A percentile compares a stretch with the other conserved stretches of the same genome.
phyloP scores from a whole-genome alignment of 2,797 vertebrate genomes.

The Gallinago solitaria region DNA sequence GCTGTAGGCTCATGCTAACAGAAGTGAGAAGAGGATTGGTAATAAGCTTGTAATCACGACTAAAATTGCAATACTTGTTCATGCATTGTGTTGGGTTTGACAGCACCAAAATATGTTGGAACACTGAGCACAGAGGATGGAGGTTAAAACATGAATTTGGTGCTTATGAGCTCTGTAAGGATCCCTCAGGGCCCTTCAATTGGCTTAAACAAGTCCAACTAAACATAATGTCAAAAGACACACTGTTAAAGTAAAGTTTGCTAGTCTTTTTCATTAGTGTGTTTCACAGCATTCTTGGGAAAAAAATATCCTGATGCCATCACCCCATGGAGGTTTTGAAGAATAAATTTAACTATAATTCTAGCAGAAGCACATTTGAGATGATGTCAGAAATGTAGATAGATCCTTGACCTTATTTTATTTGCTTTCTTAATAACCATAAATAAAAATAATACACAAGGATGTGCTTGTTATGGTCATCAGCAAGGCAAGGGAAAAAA shows the following conservation, averaged over 20 bases:
- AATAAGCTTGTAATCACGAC: not conserved
- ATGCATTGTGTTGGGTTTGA: not conserved
- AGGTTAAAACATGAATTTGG: not conserved
- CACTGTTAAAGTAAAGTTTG: not conserved
- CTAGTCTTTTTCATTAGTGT: not conserved
- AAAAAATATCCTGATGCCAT: not conserved
- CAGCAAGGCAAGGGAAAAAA: not conserved
- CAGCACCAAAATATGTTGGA: not conserved
- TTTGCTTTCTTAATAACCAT: not conserved
- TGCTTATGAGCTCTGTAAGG: not conserved
- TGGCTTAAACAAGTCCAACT: not conserved
- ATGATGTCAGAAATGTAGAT: not conserved
- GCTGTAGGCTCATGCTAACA: not conserved
- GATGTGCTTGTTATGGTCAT: not conserved
- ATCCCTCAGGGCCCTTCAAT: not conserved
- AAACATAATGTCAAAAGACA: not conserved
- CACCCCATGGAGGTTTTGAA: not conserved
- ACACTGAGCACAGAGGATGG: not conserved
- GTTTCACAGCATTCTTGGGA: not conserved
- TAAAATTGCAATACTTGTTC: not conserved
- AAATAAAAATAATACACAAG: not conserved
- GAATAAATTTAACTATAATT: not conserved
- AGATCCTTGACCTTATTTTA: not conserved
- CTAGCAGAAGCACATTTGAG: not conserved
- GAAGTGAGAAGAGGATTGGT: not conserved